A percentile compares a stretch with the other conserved stretches of the same genome.
Evolutionary conservation across 1,140 invertebrate genomes (phyloP).

Genomic region (Solen grandis): DNA sequence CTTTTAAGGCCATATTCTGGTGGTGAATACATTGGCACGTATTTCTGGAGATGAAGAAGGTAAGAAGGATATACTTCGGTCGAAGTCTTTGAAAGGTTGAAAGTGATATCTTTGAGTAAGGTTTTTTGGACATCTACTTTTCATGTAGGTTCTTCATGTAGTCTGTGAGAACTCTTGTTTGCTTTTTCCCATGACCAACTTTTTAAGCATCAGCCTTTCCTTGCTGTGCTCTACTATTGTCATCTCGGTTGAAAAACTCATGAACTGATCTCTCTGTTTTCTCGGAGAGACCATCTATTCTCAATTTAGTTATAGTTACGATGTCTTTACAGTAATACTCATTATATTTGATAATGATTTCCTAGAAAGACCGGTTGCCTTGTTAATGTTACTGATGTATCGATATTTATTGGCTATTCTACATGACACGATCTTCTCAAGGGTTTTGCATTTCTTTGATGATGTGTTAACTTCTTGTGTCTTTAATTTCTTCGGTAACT

Average conservation of each 20-base stretch:
- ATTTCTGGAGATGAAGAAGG: conserved; percentile 40
- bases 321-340: background rate
- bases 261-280: background rate
- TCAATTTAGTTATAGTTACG: background rate
- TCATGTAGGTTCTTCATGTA: conserved; percentile 32
- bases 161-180: conserved; percentile 28
- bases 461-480: too few species aligned
- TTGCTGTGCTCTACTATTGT: background rate
- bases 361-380: background rate
- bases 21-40: conserved; percentile 40
- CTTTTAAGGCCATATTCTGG: conserved; percentile 51
- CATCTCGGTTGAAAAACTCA: background rate
- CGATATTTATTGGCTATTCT: background rate
- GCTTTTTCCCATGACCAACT: background rate
- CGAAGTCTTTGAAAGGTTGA: conserved; percentile 26
- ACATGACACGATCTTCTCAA: background rate
- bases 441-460: too few species aligned
- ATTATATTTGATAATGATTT: background rate
- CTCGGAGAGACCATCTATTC: background rate
- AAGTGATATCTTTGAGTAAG: conserved; percentile 6
- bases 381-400: background rate
- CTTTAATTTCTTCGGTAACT: too few species aligned
- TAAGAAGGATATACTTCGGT: conserved; percentile 27
- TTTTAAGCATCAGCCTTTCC: conserved; percentile 20
- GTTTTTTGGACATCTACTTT: conserved; percentile 2